These are phyloP conservation scores for Rapana venosa DNA, from an alignment of 2,888 invertebrate species.

Conservation along the genomic window DNA sequence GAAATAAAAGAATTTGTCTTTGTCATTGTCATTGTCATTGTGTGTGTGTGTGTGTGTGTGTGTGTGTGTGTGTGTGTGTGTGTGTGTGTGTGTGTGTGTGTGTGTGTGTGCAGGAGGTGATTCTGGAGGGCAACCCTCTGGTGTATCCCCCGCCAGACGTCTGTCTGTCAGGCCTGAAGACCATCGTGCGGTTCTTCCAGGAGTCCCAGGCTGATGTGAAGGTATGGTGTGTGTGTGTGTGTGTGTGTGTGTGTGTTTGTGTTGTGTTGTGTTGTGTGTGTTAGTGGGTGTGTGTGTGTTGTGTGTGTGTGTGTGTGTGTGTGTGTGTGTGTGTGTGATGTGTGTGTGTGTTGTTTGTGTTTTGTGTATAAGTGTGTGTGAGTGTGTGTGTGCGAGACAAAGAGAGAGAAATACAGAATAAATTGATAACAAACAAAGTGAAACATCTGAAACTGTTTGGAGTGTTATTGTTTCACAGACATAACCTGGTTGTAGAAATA, in stretches of 20 bases:
- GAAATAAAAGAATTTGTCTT: no score
- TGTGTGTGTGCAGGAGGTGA: constrained; percentile 50
- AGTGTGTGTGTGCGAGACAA: no score
- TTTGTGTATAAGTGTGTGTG: neutral
- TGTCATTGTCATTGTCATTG: no score
- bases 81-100: no score
- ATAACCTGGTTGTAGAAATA: no score
- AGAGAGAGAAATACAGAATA: no score
- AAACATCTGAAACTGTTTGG: no score
- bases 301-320: neutral
- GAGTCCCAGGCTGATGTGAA: constrained; percentile 71
- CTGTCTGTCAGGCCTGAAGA: constrained; percentile 71
- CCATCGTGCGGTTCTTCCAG: constrained; percentile 74
- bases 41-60: no score
- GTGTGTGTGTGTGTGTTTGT: neutral
- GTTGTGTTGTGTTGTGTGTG: neutral
- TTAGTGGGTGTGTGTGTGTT: neutral
- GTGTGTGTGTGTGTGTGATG: neutral
- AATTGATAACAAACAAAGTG: no score
- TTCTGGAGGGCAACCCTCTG: constrained; percentile 73
- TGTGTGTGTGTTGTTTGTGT: no score
- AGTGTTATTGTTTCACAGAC: no score
- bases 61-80: no score
- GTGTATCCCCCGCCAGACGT: constrained; percentile 73
- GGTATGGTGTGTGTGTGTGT: constrained; percentile 51